Base-by-base conservation (phyloP, 2,888 invertebrate genomes). In the Oscheius sp. region DNA sequence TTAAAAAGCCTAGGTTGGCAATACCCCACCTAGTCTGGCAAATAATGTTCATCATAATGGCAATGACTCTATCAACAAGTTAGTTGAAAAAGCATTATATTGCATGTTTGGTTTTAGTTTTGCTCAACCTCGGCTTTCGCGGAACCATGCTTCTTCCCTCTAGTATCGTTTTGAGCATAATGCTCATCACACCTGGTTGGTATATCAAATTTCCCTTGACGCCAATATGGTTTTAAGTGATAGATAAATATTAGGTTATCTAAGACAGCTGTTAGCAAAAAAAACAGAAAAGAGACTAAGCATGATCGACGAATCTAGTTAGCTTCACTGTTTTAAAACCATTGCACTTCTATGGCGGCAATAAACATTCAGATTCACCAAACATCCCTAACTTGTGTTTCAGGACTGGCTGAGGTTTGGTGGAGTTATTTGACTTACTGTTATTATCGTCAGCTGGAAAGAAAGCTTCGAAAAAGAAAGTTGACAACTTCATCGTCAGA, bases 11-110 rank as follows among this genome's bases (percentile, higher is more conserved):
- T 2, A 22, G 28, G 4, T 47, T 73, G 3, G 59, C 74, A 14
- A 47, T 77, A n/a, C 72, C 77, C 2, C 77, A 77, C 50, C 45
- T 74, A 3, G 62, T 77, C 17, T 77, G 77, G 77, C 77, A 77
- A 38, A 56, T 74, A 28, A 20, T 45, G 12, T 76, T 76, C 41
- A 74, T 76, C 5, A 20, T 72, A 9, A 44, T 76, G 22, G 64
- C 76, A 6, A 32, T 76, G 9, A 44, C 67, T 4, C 28, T 72
- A 2, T 74, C 74, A 14, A 69, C 64, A 28, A 57, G 75, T 75
- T 12, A 38, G 63, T 49, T 20, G 17, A 30, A 24, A 8, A 17
- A 3, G 26, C 8, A 45, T 8, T n/a, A n/a, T n/a, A 51, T 30
- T 9, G 8, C 6, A 28, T 20, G 22, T 56, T n/a, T 17, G 14